Evolutionary conservation across 2,888 invertebrate species (phyloP).

Genomic region (Drosophila cognata): DNA sequence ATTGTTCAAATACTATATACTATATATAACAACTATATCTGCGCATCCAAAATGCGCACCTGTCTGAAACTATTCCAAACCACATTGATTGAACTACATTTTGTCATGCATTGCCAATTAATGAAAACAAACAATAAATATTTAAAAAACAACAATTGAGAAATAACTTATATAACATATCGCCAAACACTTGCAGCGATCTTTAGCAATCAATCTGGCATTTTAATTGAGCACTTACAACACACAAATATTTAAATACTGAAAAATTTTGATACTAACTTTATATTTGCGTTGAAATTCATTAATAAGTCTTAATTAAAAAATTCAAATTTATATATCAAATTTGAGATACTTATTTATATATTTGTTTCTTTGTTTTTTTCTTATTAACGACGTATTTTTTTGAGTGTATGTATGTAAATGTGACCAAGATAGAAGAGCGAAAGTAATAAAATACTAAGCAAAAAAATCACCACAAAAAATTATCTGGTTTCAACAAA

Average conservation of each 20-base stretch:
- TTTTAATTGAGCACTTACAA: background rate
- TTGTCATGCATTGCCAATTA: slow-evolving; percentile 70
- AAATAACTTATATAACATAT: slow-evolving; percentile 10
- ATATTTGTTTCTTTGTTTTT: background rate
- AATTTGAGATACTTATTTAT: background rate
- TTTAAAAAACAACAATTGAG: background rate
- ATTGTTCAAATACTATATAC: slow-evolving; percentile 6
- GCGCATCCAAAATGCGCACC: slow-evolving; percentile 11
- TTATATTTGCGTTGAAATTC: background rate
- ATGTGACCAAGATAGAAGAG: background rate
- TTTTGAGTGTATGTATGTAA: background rate
- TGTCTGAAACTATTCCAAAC: slow-evolving; percentile 7
- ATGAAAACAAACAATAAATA: slow-evolving; percentile 7
- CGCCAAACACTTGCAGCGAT: slow-evolving; percentile 2
- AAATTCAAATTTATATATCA: background rate
- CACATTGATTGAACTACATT: slow-evolving; percentile 64
- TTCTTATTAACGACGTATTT: too few species aligned
- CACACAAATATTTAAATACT: background rate
- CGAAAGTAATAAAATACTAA: background rate
- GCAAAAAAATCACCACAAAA: background rate
- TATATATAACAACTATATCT: slow-evolving; percentile 1
- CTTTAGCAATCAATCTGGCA: background rate
- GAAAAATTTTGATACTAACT: background rate
- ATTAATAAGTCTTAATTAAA: too few species aligned
- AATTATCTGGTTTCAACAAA: accelerated